Percentiles rank a stretch among this genome's conserved stretches.
phyloP scores from a whole-genome alignment of 2,888 invertebrate genomes.

The Diplazon laetatorius region DNA sequence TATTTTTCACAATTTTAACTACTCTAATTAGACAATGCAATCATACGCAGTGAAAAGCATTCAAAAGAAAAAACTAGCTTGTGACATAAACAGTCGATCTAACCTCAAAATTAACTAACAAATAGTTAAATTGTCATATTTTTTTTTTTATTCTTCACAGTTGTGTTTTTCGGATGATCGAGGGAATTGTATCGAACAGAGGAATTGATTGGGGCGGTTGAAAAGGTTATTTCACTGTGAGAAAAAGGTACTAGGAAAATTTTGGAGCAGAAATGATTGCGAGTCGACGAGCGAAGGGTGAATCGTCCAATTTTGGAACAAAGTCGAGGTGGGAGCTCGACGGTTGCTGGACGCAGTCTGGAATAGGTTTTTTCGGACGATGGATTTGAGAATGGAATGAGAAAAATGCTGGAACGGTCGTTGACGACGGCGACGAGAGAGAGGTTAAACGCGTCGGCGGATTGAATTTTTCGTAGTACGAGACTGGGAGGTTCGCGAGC shows the following conservation, averaged over 20 bases:
- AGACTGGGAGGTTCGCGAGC: not conserved
- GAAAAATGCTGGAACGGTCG: not conserved
- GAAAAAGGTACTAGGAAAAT: too few species aligned
- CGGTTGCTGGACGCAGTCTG: not conserved
- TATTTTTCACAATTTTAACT: not conserved
- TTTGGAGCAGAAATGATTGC: conserved; percentile 31
- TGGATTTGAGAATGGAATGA: not conserved
- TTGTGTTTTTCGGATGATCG: too few species aligned
- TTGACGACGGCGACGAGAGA: too few species aligned
- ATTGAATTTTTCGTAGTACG: not conserved
- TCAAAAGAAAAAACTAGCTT: not conserved
- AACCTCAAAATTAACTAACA: not conserved
- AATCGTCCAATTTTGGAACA: conserved; percentile 31
- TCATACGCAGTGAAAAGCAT: conserved; percentile 6
- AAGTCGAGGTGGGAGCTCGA: not conserved
- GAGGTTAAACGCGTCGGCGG: not conserved
- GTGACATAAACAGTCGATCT: not conserved
- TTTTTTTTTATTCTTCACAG: conserved; percentile 12
- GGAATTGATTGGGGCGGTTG: too few species aligned
- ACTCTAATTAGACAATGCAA: too few species aligned
- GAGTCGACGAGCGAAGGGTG: conserved; percentile 38
- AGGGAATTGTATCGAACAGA: too few species aligned
- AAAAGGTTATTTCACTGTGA: too few species aligned
- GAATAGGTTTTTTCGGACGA: not conserved
- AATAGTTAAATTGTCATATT: not conserved